Base-by-base conservation (phyloP, 2,797 vertebrate species). In the Geotrypetes seraphini region DNA sequence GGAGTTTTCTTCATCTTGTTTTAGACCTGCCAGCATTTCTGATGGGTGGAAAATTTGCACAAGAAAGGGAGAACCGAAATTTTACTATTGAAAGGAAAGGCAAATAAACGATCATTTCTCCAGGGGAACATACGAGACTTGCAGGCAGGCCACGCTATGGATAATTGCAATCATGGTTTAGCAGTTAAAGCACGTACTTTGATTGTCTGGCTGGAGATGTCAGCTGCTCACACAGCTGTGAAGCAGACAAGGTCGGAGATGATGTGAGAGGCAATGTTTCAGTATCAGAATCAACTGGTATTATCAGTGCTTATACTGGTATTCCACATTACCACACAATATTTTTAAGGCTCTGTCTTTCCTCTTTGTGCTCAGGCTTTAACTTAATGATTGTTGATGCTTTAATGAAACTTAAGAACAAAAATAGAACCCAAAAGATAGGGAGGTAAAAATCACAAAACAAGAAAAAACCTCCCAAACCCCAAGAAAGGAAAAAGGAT, bases 141-240 rank as follows among this genome's bases (percentile, higher is more conserved):
- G 36, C 42, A 13, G 25, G 34, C 39, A 43, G 1, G 23, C 40
- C 9, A 21, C 19, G 55, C 29, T 2, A 30, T 5, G 41, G 60
- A 39, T 50, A 59, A 71, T 34, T 45, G 50, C 8, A 10, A n/a
- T 16, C 31, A 57, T 46, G 63, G 35, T 45, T 78, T 38, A 51
- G 57, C 49, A 65, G 50, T 46, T 36, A 39, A 16, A 37, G 57
- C 63, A 48, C 31, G 40, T 36, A 28, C 44, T 53, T 33, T 29
- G 33, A 55, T 58, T 36, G 68, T 63, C 65, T 63, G 34, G 52
- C 60, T 64, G 55, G 49, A 62, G 54, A 41, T 57, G 58, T 55
- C 65, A 76, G 58, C 62, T 73, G 71, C 66, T 63, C 38, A 61
- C 59, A 64, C 42, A 57, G 69, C 59, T 67, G 69, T 54, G 62